phyloP scores from a whole-genome alignment of 2,797 vertebrate species.

The Zalophus californianus region DNA sequence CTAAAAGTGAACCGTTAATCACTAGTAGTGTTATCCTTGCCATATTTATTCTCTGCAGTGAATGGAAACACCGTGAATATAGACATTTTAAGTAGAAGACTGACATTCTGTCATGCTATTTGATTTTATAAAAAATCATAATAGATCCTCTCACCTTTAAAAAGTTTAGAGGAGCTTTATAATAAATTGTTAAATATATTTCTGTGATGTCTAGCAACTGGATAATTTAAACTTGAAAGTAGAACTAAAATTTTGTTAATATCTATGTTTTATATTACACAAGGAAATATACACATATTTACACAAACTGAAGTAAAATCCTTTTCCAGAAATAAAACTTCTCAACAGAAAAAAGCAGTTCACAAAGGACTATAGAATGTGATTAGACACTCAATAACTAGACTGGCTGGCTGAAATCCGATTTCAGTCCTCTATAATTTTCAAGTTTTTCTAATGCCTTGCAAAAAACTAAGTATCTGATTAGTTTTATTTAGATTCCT shows the following conservation, averaged over 20 bases:
- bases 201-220: slow-evolving; percentile 71
- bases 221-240: slow-evolving; percentile 68
- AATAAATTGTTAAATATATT: slow-evolving; percentile 77
- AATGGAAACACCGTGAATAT: slow-evolving; percentile 51
- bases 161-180: slow-evolving; percentile 73
- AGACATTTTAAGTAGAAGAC: slow-evolving; percentile 62
- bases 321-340: slow-evolving; percentile 43
- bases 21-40: slow-evolving; percentile 1
- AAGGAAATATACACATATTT: slow-evolving; percentile 75
- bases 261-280: slow-evolving; percentile 73
- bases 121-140: slow-evolving; percentile 68
- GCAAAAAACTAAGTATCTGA: slow-evolving; percentile 56
- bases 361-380: slow-evolving; percentile 45
- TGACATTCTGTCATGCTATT: slow-evolving; percentile 70
- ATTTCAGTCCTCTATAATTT: slow-evolving; percentile 41
- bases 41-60: slow-evolving; percentile 42
- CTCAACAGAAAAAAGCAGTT: slow-evolving; percentile 54
- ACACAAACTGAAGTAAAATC: slow-evolving; percentile 66
- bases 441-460: slow-evolving; percentile 54
- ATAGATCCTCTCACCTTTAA: slow-evolving; percentile 72
- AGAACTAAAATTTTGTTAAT: slow-evolving; percentile 74
- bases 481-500: slow-evolving; percentile 53
- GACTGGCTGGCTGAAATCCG: slow-evolving; percentile 38
- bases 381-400: slow-evolving; percentile 40
- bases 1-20: slow-evolving; percentile 29